Conservation (phyloP, 2,888 invertebrate genomes). For the Apotomis capreana region DNA sequence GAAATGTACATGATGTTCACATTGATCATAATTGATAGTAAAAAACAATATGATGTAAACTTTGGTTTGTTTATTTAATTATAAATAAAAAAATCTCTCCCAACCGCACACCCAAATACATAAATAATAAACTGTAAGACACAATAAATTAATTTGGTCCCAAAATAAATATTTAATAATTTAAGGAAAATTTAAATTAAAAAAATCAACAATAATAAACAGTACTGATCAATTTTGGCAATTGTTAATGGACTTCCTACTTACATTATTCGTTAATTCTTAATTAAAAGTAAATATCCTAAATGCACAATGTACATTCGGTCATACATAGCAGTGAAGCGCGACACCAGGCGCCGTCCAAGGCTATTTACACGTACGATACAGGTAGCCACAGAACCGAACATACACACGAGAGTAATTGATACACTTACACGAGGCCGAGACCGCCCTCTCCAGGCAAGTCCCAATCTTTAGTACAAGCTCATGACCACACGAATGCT, state of each 20-base stretch:
- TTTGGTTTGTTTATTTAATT: slow-evolving; percentile 83
- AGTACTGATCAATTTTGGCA: slow-evolving; percentile 82
- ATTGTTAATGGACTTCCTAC: slow-evolving; percentile 77
- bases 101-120: slow-evolving; percentile 79
- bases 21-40: slow-evolving; percentile 64
- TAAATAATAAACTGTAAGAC: slow-evolving; percentile 72
- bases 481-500: slow-evolving; percentile 10
- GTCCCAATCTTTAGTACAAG: slow-evolving; percentile 14
- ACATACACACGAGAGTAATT: slow-evolving; percentile 67
- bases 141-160: slow-evolving; percentile 84
- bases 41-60: slow-evolving; percentile 79
- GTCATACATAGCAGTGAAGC: slow-evolving; percentile 66
- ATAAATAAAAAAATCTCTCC: slow-evolving; percentile 80
- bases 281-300: slow-evolving; percentile 77
- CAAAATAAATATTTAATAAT: slow-evolving; percentile 81
- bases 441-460: slow-evolving; percentile 14
- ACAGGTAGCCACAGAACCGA: slow-evolving; percentile 65
- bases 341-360: slow-evolving; percentile 56
- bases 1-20: slow-evolving; percentile 68
- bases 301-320: slow-evolving; percentile 70
- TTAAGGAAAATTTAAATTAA: slow-evolving; percentile 72
- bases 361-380: slow-evolving; percentile 69
- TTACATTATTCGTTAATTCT: slow-evolving; percentile 73
- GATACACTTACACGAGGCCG: slow-evolving; percentile 58
- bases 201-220: slow-evolving; percentile 76